Base-by-base conservation (phyloP, 2,113 vertebrate species). In the Crotalus helleri region DNA sequence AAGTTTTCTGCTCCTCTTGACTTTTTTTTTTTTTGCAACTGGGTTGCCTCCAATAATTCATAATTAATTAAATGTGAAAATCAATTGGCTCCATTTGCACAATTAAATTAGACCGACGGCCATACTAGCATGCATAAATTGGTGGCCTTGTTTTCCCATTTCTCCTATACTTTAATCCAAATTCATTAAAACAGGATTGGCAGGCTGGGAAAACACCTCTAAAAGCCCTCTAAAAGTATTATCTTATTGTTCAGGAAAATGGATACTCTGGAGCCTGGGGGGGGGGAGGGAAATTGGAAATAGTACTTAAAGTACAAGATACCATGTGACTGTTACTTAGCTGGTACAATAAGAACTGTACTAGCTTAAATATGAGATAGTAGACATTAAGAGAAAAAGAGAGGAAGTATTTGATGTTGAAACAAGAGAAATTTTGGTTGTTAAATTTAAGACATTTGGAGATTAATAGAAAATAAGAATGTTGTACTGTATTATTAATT, bases 31-130 rank as follows among this genome's bases (percentile, higher is more conserved):
- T 21, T 92, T 44, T 94, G 53, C 69, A 94, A 8, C 93, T 81
- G 11, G 88, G 87, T 94, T 91, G 87, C 93, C 93, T 95, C 91
- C 92, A 94, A 54, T 94, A 94, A 94, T 95, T 96, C 93, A 74
- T 95, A 96, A 92, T 93, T 93, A 91, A 91, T 59, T 90, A 85
- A 92, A 94, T 88, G 33, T 57, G 88, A 91, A 94, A 95, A 96
- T 93, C 55, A 95, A 90, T 94, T 17, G 93, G 93, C 93, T 93
- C 64, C 39, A n/a, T 95, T 96, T 93, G 89, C 93, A 87, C 54
- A 93, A 88, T 94, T 96, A 96, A 59, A 94, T 93, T 94, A 88
- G 91, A 39, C 69, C 92, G 49, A 94, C 96, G 92, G 89, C 0
- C 0, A 0, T 92, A 92, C 88, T 57, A 53, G 81, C 5, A 0